A percentile compares a stretch with the other conserved stretches of the same genome.
These are phyloP conservation scores for Dendrocincla tyrannina DNA, from an alignment of 2,797 vertebrate genomes.

Conservation along the genomic window DNA sequence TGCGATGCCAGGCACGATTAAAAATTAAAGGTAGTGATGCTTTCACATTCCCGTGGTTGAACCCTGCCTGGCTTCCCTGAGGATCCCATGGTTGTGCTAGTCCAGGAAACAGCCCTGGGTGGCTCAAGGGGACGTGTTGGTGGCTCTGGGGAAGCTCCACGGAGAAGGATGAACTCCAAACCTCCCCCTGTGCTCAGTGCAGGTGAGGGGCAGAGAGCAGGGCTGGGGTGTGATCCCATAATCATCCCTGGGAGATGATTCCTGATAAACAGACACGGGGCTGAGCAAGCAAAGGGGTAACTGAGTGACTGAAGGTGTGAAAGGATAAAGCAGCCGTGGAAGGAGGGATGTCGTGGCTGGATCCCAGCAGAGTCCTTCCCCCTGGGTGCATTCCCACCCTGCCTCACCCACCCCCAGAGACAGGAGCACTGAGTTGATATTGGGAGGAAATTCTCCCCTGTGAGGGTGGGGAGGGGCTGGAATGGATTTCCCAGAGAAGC, in stretches of 20 bases:
- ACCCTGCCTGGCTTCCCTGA: not conserved
- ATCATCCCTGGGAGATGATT: not conserved
- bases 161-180: not conserved
- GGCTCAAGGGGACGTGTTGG: accelerated
- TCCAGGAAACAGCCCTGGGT: not conserved
- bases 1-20: not conserved
- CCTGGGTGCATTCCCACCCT: not conserved
- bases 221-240: not conserved
- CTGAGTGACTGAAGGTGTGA: not conserved
- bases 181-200: accelerated
- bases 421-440: not conserved
- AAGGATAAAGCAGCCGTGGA: not conserved
- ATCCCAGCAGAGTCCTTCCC: not conserved
- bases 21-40: not conserved
- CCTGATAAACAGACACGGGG: not conserved
- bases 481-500: not conserved
- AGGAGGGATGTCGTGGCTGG: not conserved
- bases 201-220: not conserved
- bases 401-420: not conserved
- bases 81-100: not conserved
- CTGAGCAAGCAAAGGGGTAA: not conserved
- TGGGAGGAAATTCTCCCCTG: not conserved
- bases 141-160: not conserved
- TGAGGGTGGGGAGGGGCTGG: not conserved
- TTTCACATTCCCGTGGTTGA: not conserved